These are phyloP conservation scores for Ginglymostoma cirratum DNA, from an alignment of 2,113 vertebrate species.

Conservation along the genomic window DNA sequence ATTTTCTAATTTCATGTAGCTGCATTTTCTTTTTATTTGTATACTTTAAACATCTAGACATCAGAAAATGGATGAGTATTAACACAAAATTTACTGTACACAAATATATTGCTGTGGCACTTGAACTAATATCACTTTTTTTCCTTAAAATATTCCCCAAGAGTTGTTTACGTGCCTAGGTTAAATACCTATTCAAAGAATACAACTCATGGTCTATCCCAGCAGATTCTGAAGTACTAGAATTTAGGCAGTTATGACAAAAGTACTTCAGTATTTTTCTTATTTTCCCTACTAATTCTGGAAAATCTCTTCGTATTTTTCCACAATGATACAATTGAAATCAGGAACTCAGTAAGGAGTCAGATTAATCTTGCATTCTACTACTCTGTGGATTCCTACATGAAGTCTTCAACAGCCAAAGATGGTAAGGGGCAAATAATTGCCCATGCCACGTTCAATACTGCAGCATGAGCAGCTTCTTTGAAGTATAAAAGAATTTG, in stretches of 20 bases:
- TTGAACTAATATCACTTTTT: background rate
- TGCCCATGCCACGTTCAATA: background rate
- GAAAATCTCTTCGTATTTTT: background rate
- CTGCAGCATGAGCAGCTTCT: background rate
- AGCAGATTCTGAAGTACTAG: background rate
- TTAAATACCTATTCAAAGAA: background rate
- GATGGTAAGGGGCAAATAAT: background rate
- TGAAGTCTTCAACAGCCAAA: background rate
- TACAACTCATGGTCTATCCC: background rate
- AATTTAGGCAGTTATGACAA: background rate
- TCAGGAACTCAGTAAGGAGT: background rate
- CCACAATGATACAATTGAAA: background rate
- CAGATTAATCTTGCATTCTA: background rate
- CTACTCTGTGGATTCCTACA: background rate
- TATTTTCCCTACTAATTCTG: background rate
- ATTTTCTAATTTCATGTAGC: background rate
- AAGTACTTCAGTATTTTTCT: background rate
- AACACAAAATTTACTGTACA: background rate
- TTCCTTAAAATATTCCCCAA: background rate
- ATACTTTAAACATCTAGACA: background rate
- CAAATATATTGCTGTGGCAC: background rate
- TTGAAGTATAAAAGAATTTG: background rate
- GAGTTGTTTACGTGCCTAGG: background rate
- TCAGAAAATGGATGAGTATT: background rate
- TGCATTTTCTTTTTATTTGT: background rate